Base-by-base conservation (phyloP, 2,113 vertebrate species). In the Anoura caudifer region DNA sequence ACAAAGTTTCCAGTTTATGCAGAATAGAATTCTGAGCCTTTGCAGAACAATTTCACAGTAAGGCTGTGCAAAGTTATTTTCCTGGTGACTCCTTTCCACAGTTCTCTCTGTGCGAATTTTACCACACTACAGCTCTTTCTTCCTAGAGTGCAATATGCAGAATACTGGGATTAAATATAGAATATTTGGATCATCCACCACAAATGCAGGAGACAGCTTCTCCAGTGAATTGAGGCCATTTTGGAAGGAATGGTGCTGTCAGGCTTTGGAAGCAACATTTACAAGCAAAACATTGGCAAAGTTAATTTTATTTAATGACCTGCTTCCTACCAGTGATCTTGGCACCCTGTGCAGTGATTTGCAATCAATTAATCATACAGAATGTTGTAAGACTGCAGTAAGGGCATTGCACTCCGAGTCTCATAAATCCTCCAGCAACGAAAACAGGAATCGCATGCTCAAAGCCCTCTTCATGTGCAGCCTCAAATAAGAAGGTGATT, bases 251-350 rank as follows among this genome's bases (percentile, higher is more conserved):
- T 77, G 65, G 61, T 63, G 75, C 89, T 92, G 1, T 90, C 91
- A 91, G 47, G 75, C 83, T 76, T 91, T 94, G 97, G 89, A 92
- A 96, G 93, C 96, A 94, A 80, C 70, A n/a, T 97, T 98, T 95
- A 96, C 67, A 96, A 97, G 95, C 86, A 73, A 83, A 96, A 95
- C 76, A 70, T 83, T 95, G 95, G 95, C 97, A 65, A 91, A 95
- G 93, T 91, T 97, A 65, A 91, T 97, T 97, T 97, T 95, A 93
- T 90, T 97, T 97, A 97, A 97, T 96, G 95, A 97, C 93, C 81
- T 96, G 87, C 87, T 98, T 98, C 95, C 96, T 96, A 94, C 92
- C 90, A 79, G 95, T 96, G 87, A 95, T 95, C 90, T 90, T 93
- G 97, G 97, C 97, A 95, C 54, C 63, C 89, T 69, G 24, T n/a